Evolutionary conservation across 2,797 vertebrate species (phyloP).

Genomic region (Sebastes steindachneri): DNA sequence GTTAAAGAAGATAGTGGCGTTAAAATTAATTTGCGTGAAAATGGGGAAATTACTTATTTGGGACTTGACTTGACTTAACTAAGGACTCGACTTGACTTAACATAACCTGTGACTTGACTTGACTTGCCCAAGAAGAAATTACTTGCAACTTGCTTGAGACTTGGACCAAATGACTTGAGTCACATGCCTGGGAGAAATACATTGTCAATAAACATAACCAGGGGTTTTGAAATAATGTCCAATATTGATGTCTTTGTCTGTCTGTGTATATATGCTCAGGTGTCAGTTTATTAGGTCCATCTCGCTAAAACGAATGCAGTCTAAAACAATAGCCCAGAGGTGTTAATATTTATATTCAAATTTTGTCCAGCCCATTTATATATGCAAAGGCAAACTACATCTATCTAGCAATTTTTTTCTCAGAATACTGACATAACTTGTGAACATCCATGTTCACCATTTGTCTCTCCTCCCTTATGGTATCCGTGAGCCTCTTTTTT

Average conservation of each 20-base stretch:
- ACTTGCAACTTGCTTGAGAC: too few species aligned
- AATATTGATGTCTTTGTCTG: background rate
- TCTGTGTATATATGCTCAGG: background rate
- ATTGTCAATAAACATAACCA: background rate
- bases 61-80: too few species aligned
- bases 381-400: background rate
- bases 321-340: background rate
- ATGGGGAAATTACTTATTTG: too few species aligned
- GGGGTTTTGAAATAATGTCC: background rate
- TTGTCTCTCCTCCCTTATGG: conserved; percentile 21
- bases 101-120: too few species aligned
- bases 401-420: background rate
- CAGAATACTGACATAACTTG: background rate
- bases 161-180: too few species aligned
- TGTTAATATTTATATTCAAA: background rate
- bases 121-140: too few species aligned
- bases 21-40: fast-evolving
- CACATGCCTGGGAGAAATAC: background rate
- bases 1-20: fast-evolving
- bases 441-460: conserved; percentile 20
- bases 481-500: conserved; percentile 34
- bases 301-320: background rate
- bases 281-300: background rate
- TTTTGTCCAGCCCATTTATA: background rate
- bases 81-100: too few species aligned